Evolutionary conservation across 2,888 invertebrate genomes (phyloP).

Genomic region (Cheilosia vernalis): DNA sequence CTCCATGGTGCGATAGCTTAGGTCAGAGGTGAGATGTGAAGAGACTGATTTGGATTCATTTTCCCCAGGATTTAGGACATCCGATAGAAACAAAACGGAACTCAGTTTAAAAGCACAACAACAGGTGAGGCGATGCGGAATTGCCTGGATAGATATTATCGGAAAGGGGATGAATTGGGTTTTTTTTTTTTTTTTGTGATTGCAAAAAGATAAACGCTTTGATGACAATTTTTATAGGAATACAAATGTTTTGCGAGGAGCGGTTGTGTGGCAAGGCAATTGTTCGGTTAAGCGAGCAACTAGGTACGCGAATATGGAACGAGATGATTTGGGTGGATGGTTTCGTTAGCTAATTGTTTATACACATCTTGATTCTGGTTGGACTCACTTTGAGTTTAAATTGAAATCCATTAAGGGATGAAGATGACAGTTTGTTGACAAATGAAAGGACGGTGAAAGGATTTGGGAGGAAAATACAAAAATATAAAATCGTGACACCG

Average conservation of each 20-base stretch:
- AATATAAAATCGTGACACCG: too few relatives aligned
- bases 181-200: neutral
- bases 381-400: too few relatives aligned
- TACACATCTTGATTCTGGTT: too few relatives aligned
- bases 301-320: too few relatives aligned
- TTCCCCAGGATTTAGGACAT: constrained; percentile 43
- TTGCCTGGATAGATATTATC: neutral
- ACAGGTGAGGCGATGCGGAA: constrained; percentile 18
- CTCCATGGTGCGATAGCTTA: constrained; percentile 8
- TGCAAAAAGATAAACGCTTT: neutral
- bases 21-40: constrained; percentile 48
- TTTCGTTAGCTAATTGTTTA: too few relatives aligned
- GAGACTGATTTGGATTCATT: constrained; percentile 24
- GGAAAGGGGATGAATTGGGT: neutral
- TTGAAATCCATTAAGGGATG: too few relatives aligned
- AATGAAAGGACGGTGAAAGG: too few relatives aligned
- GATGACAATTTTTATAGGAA: neutral
- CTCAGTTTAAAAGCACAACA: constrained; percentile 1
- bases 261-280: too few relatives aligned
- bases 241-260: neutral
- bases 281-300: too few relatives aligned
- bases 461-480: too few relatives aligned
- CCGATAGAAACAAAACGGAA: constrained; percentile 17
- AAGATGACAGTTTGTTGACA: too few relatives aligned
- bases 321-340: too few relatives aligned